phyloP scores from a whole-genome alignment of 2,113 vertebrate species.

The Rhabdomys dilectus region DNA sequence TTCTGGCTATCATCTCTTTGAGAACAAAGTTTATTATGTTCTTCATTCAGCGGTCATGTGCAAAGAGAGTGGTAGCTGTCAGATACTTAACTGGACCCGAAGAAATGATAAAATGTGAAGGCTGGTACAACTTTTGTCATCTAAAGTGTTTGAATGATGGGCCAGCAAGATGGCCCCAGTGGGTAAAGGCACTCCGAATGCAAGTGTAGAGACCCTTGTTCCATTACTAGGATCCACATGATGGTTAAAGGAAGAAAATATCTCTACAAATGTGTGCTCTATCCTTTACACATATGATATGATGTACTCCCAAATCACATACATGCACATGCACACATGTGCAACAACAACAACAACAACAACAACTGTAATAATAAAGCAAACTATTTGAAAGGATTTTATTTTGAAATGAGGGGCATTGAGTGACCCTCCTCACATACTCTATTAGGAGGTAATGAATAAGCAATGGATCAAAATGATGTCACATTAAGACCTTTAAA shows the following conservation, averaged over 20 bases:
- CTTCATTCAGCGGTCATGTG: neutral
- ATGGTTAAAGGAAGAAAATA: neutral
- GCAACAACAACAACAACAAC: no score
- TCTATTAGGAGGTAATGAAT: neutral
- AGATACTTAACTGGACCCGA: neutral
- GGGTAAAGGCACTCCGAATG: neutral
- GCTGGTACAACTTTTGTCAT: neutral
- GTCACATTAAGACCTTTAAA: neutral
- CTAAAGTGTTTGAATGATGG: neutral
- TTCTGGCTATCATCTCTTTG: neutral
- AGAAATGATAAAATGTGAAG: neutral
- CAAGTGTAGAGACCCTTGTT: neutral
- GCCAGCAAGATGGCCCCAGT: neutral
- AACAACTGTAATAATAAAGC: no score
- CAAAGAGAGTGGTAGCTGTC: neutral
- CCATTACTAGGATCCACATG: neutral
- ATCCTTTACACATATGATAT: no score
- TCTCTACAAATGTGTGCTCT: neutral
- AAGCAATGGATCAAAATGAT: neutral
- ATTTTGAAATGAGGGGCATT: neutral
- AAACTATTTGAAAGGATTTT: neutral
- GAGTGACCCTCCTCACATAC: neutral
- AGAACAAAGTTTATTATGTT: neutral
- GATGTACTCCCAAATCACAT: neutral
- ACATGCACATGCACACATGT: neutral